These are phyloP conservation scores for Onychomys arenicola DNA, from an alignment of 2,797 vertebrate genomes.

Conservation along the genomic window DNA sequence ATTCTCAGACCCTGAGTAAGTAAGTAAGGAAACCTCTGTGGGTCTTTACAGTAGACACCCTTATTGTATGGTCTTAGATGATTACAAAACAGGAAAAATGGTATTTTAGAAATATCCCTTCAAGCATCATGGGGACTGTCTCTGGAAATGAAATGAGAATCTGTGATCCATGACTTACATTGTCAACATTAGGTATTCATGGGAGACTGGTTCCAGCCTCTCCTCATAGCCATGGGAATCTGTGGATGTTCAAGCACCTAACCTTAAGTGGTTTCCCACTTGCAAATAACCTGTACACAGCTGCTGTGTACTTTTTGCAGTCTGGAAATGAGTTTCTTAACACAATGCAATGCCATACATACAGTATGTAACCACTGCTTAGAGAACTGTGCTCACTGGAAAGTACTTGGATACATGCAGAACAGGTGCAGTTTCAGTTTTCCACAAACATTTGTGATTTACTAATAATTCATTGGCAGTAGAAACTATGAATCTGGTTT, in stretches of 20 bases:
- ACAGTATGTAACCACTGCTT: neutral
- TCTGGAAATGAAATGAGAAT: neutral
- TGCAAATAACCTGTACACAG: neutral
- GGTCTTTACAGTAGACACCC: neutral
- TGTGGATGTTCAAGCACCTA: neutral
- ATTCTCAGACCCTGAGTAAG: no score
- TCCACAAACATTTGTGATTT: neutral
- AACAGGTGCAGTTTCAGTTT: neutral
- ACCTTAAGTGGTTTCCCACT: neutral
- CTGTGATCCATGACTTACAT: neutral
- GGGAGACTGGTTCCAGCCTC: neutral
- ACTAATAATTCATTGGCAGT: neutral
- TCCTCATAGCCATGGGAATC: neutral
- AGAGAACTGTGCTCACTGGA: neutral
- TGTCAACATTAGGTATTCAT: neutral
- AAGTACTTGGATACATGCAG: neutral
- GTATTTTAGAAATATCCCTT: neutral
- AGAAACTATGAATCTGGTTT: neutral
- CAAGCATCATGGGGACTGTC: neutral
- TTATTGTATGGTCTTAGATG: constrained; percentile 9
- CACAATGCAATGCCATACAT: neutral
- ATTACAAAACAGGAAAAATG: neutral
- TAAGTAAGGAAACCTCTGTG: no score
- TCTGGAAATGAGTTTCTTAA: neutral
- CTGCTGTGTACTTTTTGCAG: neutral